Conservation (phyloP, 2,888 invertebrate genomes). For the Slavum lentiscoides region DNA sequence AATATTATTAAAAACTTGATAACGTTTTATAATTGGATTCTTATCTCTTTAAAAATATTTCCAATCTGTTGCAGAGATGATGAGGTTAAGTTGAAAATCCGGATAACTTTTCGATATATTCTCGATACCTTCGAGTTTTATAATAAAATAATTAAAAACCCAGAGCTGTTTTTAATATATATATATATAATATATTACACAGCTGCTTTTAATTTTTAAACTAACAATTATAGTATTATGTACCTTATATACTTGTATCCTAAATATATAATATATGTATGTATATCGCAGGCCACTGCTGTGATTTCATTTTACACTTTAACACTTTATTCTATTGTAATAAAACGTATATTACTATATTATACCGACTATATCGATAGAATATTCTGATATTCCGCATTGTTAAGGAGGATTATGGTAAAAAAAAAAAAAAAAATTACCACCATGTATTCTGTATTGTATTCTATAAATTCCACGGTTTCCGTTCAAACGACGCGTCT, state of each 20-base stretch:
- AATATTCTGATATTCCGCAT: neutral
- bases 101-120: conserved; percentile 11
- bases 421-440: conserved; percentile 11
- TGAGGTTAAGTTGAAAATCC: neutral
- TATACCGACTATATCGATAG: neutral
- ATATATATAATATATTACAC: no score
- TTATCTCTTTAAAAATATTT: neutral
- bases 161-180: neutral
- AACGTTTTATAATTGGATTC: neutral
- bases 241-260: neutral
- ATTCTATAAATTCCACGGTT: conserved; percentile 20
- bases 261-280: neutral
- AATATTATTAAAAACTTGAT: no score
- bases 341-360: neutral
- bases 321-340: neutral
- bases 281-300: neutral
- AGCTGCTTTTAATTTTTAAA: no score
- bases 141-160: neutral
- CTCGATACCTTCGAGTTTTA: neutral
- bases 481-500: conserved; percentile 5
- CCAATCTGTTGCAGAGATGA: neutral
- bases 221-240: neutral
- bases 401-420: neutral
- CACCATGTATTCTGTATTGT: conserved; percentile 7
- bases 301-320: neutral